phyloP scores from a whole-genome alignment of 2,113 vertebrate species.

The Dryoscopus gambensis region DNA sequence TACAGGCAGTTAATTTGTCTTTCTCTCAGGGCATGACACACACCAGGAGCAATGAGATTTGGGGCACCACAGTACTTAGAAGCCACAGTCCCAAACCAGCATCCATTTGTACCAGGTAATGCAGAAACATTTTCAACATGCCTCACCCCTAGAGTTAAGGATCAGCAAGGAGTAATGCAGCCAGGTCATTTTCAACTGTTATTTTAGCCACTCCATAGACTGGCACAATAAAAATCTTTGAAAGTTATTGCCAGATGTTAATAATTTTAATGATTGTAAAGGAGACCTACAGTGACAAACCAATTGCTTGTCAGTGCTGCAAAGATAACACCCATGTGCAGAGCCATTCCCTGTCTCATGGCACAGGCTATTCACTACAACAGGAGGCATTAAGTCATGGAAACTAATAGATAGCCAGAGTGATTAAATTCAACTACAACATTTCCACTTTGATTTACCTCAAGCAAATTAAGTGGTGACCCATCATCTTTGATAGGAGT shows the following conservation, averaged over 20 bases:
- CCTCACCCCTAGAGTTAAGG: neutral
- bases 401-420: neutral
- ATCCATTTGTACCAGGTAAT: neutral
- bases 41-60: neutral
- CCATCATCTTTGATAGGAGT: neutral
- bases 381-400: neutral
- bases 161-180: neutral
- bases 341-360: neutral
- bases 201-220: neutral
- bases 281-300: neutral
- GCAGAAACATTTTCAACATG: neutral
- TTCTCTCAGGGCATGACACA: neutral
- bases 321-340: neutral
- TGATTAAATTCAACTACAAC: neutral
- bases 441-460: neutral
- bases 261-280: neutral
- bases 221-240: neutral
- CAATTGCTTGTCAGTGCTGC: neutral
- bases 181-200: neutral
- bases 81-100: neutral
- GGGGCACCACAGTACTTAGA: neutral
- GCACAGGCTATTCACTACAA: neutral
- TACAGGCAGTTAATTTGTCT: neutral
- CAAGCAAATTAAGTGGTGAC: neutral
- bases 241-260: neutral